Evolutionary conservation across 2,113 vertebrate genomes (phyloP), one percentile per base, ranked within the genome.

Genomic region (Vireo altiloquus): DNA sequence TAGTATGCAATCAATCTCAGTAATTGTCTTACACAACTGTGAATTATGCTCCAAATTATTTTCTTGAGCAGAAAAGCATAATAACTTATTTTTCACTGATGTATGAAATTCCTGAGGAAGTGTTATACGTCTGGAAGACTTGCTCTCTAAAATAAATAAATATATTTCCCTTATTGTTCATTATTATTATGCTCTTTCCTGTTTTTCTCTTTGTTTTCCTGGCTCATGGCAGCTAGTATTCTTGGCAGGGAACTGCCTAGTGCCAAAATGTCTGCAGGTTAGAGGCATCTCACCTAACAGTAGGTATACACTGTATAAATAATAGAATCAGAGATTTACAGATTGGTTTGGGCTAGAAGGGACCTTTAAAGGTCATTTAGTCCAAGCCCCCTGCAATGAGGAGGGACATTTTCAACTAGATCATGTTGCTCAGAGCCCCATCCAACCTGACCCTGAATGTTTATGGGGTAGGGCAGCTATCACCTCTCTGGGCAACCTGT

Each of bases 11-110:
- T 97, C 30, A 2, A 90, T 95, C 94, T 93, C 76, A 94, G 91
- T 96, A 97, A 94, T 96, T 96, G 90, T 96, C 94, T 94, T 79
- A 77, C 88, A 92, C 47, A 90, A 53, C 79, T 77, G 30, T 95
- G 95, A 97, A 97, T 96, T 97, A 96, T 95, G 88, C 23, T 94
- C 66, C 82, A 96, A 95, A 94, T 91, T 95, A 94, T 91, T 93
- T 96, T 95, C 70, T 60, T 87, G 82, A 95, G 90, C 66, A 90
- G 65, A 69, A 95, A 92, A 87, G 27, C 76, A 85, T 65, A 52
- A 11, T 94, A 97, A 96, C 53, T 90, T 96, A 95, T 90, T 96
- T 96, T 94, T 92, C 66, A 85, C 15, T 89, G 87, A 76, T 92
- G 61, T 59, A 79, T 94, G 81, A 90, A 93, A 95, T 95, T 92